Conservation (phyloP, 2,113 vertebrate species). For the Ophiodon elongatus region DNA sequence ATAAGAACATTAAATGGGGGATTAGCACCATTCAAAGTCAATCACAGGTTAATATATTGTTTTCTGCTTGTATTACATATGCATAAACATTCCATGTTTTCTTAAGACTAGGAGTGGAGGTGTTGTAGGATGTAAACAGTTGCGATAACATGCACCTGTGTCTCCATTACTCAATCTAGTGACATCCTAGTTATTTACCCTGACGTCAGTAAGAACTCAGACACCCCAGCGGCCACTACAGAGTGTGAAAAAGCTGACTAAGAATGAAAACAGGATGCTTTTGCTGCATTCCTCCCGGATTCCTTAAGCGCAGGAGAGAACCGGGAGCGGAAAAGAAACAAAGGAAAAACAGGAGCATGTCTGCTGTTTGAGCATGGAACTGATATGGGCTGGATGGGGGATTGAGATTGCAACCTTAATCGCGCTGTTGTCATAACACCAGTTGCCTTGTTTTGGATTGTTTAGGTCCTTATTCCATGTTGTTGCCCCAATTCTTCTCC, state of each 20-base stretch:
- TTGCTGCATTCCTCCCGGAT: conserved; percentile 84
- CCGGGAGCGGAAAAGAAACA: conserved; percentile 70
- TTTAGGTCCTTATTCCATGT: conserved; percentile 52
- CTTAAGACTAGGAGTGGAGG: background rate
- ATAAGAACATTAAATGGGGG: background rate
- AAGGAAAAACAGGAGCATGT: conserved; percentile 74
- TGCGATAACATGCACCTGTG: conserved; percentile 29
- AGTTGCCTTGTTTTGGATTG: conserved; percentile 60
- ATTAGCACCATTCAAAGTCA: conserved; percentile 1
- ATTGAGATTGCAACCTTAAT: conserved; percentile 83
- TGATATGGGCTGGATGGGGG: conserved; percentile 79
- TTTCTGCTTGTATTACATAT: background rate
- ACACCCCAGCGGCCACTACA: conserved; percentile 4
- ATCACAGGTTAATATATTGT: background rate
- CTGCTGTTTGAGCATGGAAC: conserved; percentile 59
- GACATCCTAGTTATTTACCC: conserved; percentile 34
- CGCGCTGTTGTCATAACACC: conserved; percentile 78
- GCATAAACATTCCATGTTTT: too few species aligned
- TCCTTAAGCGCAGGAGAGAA: conserved; percentile 77
- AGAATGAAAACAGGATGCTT: conserved; percentile 90
- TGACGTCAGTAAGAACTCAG: conserved; percentile 55
- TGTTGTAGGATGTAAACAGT: background rate
- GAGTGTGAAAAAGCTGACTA: conserved; percentile 74
- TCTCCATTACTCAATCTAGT: background rate
- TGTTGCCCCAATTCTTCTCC: background rate